Evolutionary conservation across 2,888 invertebrate genomes (phyloP).

Genomic region (Hetaerina titia): DNA sequence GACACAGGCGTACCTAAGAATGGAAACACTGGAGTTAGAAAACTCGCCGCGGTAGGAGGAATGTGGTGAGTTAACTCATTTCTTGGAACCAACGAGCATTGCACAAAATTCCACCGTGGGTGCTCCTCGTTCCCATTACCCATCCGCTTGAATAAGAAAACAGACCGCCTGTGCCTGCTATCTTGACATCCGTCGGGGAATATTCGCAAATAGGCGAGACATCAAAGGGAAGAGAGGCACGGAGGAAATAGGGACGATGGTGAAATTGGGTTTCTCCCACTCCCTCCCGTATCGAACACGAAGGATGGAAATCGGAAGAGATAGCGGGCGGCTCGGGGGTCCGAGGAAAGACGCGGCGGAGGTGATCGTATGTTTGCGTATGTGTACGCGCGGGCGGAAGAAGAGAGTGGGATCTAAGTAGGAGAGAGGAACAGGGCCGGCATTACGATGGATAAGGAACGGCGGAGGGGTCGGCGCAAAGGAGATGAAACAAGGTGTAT

Average conservation of each 20-base stretch:
- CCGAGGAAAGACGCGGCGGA: too few relatives aligned
- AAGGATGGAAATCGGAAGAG: neutral
- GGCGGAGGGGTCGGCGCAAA: neutral
- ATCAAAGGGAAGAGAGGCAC: neutral
- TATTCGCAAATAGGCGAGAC: slow-evolving; percentile 40
- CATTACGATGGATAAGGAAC: neutral
- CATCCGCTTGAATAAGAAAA: neutral
- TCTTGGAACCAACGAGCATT: neutral
- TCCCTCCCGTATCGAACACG: slow-evolving; percentile 4
- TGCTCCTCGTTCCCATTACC: neutral
- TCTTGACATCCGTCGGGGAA: slow-evolving; percentile 33
- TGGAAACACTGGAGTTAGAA: neutral
- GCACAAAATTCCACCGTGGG: neutral
- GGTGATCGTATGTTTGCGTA: too few relatives aligned
- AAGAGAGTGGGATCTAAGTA: neutral
- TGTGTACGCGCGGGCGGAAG: neutral
- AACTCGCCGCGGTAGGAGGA: neutral
- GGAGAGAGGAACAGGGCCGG: neutral
- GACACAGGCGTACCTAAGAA: neutral
- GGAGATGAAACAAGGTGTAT: neutral
- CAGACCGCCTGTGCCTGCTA: neutral
- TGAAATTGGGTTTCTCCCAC: slow-evolving; percentile 32
- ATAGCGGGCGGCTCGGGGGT: slow-evolving; percentile 46
- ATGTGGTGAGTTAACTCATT: neutral
- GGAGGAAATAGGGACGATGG: neutral